Percentiles rank a stretch among this genome's conserved stretches.
phyloP scores from a whole-genome alignment of 2,113 vertebrate genomes.

The Noturus placidus region DNA sequence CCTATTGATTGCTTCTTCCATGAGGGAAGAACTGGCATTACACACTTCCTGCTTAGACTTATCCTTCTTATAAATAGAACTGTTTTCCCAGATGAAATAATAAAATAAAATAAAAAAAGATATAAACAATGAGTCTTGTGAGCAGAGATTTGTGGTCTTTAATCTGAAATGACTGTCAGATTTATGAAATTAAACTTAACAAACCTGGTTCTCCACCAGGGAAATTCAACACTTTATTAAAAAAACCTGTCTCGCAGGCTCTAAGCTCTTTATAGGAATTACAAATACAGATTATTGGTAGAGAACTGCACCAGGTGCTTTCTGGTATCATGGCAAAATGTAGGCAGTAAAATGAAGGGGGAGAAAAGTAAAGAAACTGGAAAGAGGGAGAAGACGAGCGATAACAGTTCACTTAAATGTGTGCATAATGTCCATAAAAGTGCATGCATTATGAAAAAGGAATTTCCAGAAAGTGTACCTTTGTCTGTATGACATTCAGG shows the following conservation, averaged over 20 bases:
- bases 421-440: slow-evolving; percentile 22
- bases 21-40: slow-evolving; percentile 35
- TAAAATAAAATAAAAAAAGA: slow-evolving; percentile 20
- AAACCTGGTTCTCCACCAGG: slow-evolving; percentile 43
- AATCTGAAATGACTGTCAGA: slow-evolving; percentile 48
- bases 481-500: not conserved
- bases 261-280: slow-evolving; percentile 38
- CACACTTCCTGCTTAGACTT: slow-evolving; percentile 16
- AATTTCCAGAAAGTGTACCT: not conserved
- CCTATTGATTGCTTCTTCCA: slow-evolving; percentile 38
- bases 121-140: slow-evolving; percentile 43
- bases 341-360: slow-evolving; percentile 3
- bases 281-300: slow-evolving; percentile 37
- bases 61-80: slow-evolving; percentile 42
- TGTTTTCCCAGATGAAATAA: slow-evolving; percentile 41
- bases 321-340: slow-evolving; percentile 33
- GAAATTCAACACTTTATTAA: slow-evolving; percentile 52
- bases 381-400: not conserved
- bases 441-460: not conserved
- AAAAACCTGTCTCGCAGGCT: slow-evolving; percentile 44
- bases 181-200: slow-evolving; percentile 48
- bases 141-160: slow-evolving; percentile 33
- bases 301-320: slow-evolving; percentile 37
- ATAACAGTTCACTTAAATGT: slow-evolving; percentile 1
- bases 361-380: not conserved